These are phyloP conservation scores for Apoda limacodes DNA, from an alignment of 2,888 invertebrate genomes.

Conservation along the genomic window DNA sequence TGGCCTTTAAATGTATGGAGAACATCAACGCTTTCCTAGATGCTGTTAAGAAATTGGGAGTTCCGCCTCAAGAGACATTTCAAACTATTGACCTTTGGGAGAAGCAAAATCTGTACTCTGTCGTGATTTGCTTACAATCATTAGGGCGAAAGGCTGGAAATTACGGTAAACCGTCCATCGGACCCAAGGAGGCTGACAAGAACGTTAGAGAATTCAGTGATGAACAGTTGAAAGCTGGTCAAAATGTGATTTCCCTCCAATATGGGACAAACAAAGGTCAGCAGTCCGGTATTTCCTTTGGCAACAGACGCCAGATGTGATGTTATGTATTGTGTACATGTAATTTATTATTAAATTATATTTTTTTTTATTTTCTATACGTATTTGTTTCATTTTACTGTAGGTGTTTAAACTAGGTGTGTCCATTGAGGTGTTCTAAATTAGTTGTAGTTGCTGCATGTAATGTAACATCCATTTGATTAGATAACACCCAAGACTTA, in stretches of 20 bases:
- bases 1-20: conserved; percentile 99
- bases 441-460: conserved; percentile 17
- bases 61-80: conserved; percentile 94
- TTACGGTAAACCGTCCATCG: conserved; percentile 88
- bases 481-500: conserved; percentile 28
- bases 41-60: conserved; percentile 86
- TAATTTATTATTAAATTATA: conserved; percentile 35
- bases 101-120: conserved; percentile 95
- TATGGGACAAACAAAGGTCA: conserved; percentile 98
- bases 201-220: conserved; percentile 93
- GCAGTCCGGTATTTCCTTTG: conserved; percentile 95
- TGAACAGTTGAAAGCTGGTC: conserved; percentile 92
- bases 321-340: conserved; percentile 24
- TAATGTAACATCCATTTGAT: conserved; percentile 25
- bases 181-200: conserved; percentile 96
- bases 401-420: too few relatives aligned
- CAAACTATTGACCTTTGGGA: conserved; percentile 99
- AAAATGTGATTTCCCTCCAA: conserved; percentile 93
- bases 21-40: conserved; percentile 95
- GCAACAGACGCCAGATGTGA: conserved; percentile 96
- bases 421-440: conserved; percentile 31
- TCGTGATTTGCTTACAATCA: conserved; percentile 93
- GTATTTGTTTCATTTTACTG: conserved; percentile 16
- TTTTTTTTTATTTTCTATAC: conserved; percentile 35
- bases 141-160: conserved; percentile 92